Evolutionary conservation across 1,140 invertebrate genomes (phyloP), one percentile per base, ranked within the genome.

Genomic region (Pseudomyrmex cubaensis): DNA sequence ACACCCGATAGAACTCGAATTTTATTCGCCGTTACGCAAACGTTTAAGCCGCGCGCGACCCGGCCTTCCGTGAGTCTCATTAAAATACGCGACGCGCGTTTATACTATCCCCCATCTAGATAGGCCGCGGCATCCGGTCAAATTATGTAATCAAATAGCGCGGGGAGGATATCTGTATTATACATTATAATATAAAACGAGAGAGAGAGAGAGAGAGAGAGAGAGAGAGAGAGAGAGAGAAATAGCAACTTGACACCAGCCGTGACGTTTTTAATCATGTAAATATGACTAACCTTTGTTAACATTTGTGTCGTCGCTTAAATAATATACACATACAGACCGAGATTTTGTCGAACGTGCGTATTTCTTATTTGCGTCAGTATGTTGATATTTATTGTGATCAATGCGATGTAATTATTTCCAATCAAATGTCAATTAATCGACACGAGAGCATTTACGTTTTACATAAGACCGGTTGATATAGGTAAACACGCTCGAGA

Each of bases 21-120:
- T 87, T 87, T 84, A 87, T 84, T 80, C 69, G 56, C 13, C 57
- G 56, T 87, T 87, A 73, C 44, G 86, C 17, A 87, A 87, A 35
- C 66, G 54, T 70, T 35, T 59, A 70, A 70, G 76, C 54, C 69
- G 2, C 20, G 22, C 78, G 61, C 35, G 13, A 35, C 75, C 25
- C 64, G 56, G 20, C 50, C 77, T 69, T 85, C 76, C 63, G 54
- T 59, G 52, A 69, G 22, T 75, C 48, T 85, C 84, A 83, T 82
- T 50, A 78, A 83, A 86, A 83, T 69, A 78, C 63, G 63, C 17
- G 62, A 35, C 35, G 35, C 76, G 76, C 76, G 54, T 59, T 78
- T 70, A 59, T 59, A 35, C 5, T 57, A 78, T 2, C 54, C 35
- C 62, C 25, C n/a, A 9, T 61, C 46, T 70, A 13, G 76, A 46